Evolutionary conservation across 2,797 vertebrate genomes (phyloP).

Genomic region (Chiroxiphia lanceolata): DNA sequence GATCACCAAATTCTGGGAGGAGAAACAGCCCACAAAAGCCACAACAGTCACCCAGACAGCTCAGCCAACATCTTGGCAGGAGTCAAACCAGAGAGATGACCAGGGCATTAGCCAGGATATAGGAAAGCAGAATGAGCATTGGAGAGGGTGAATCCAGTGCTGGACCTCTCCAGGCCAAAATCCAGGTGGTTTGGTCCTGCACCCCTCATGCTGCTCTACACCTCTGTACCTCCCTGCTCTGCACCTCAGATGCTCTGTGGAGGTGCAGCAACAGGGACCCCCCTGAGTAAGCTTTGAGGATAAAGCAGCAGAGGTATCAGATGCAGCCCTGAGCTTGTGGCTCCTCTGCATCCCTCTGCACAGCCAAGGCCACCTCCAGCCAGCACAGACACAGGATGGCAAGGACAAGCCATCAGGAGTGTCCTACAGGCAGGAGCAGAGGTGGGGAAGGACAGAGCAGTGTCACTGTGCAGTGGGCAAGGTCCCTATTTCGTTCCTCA

Average conservation of each 20-base stretch:
- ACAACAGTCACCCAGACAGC: background rate
- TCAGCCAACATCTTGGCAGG: background rate
- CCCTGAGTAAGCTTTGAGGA: accelerated
- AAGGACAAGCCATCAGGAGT: background rate
- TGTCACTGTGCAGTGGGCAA: background rate
- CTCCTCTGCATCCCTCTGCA: background rate
- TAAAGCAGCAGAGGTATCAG: background rate
- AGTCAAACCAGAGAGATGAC: background rate
- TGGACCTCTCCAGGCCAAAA: background rate
- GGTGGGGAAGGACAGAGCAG: background rate
- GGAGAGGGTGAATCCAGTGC: accelerated
- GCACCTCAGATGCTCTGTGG: background rate
- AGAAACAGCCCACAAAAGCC: background rate
- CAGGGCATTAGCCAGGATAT: background rate
- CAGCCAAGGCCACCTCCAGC: background rate
- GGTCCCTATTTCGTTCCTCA: background rate
- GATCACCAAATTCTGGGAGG: background rate
- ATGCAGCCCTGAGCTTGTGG: background rate
- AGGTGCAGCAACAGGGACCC: background rate
- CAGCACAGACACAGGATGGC: background rate
- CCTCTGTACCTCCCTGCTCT: background rate
- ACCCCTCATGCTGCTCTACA: background rate
- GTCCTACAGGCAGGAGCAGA: accelerated
- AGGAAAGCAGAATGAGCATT: background rate
- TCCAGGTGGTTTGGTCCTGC: background rate